Percentiles rank a stretch among this genome's conserved stretches.
Conservation (phyloP, 2,797 vertebrate species). For the Falco biarmicus region DNA sequence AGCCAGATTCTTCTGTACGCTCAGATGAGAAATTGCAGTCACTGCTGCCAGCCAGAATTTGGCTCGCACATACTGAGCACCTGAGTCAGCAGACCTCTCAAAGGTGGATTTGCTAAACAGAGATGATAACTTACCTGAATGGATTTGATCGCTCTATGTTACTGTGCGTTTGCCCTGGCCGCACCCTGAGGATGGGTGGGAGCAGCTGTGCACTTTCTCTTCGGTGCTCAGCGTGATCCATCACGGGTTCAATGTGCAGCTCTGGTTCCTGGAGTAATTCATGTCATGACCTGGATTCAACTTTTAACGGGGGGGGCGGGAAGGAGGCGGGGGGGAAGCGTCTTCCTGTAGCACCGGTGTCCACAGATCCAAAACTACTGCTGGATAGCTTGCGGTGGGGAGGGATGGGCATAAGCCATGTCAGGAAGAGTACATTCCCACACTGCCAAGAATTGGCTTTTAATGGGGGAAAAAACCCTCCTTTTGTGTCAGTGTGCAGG, state of each 20-base stretch:
- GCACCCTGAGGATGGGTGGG: not conserved
- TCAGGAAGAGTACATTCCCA: not conserved
- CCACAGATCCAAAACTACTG: not conserved
- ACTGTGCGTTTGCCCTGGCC: not conserved
- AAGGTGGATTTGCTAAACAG: not conserved
- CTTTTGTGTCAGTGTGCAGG: not conserved
- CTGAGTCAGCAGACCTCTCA: not conserved
- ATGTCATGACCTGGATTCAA: not conserved
- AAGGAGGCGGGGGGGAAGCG: not conserved
- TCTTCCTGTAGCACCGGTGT: not conserved
- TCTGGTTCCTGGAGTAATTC: not conserved
- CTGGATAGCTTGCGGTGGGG: not conserved
- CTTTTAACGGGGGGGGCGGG: not conserved
- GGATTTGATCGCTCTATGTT: not conserved
- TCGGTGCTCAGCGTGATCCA: rapidly evolving
- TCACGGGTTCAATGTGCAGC: rapidly evolving
- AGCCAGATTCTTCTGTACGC: not conserved
- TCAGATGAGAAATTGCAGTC: not conserved
- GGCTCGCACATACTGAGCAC: rapidly evolving
- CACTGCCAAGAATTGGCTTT: not conserved
- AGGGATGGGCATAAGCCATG: not conserved
- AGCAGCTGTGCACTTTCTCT: rapidly evolving
- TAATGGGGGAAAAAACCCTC: not conserved
- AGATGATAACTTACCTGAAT: not conserved
- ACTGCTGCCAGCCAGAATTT: not conserved